Base-by-base conservation (phyloP, 2,888 invertebrate species). In the Drosophila dives region DNA sequence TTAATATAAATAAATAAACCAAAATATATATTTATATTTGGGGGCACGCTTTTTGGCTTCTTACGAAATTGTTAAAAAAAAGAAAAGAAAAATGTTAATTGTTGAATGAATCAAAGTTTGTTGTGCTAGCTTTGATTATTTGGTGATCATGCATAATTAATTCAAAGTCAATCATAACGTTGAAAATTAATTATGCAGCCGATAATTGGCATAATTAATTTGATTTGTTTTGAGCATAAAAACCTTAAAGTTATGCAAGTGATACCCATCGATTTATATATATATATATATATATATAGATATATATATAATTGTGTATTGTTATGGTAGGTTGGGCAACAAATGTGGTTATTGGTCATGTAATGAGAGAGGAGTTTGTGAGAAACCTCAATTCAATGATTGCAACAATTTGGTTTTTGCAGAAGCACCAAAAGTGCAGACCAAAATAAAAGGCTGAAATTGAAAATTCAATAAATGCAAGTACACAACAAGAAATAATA, bases 11-110 rank as follows among this genome's bases (percentile, higher is more conserved):
- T 34, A 15, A 15, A 15, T 23, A 15, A 2, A 23, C 23, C 51
- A 29, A 53, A 23, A 20, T 12, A 32, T 60, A 48, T 33, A 33
- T 20, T 12, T 38, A 33, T 50, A 4, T 36, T 17, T n/a, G 38
- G 15, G 36, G 81, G 75, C 87, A 83, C 83, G 81, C 73, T 83
- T 89, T 59, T 78, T 54, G 70, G 38, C 34, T 72, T 45, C 34
- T 75, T 72, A 60, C 51, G 65, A 77, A 66, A 83, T 74, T 62
- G 40, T 59, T 42, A 23, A 34, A 26, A 8, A 8, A 45, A 45
- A 15, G 45, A 45, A 45, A 55, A 50, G 70, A 45, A 45, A 55
- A 53, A 68, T 65, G 82, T 67, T 84, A 89, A 83, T 84, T 84
- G 49, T 56, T 59, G 45, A 54, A 68, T 73, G 66, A 64, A 70